These are phyloP conservation scores for Acanthoscelides obtectus DNA, from an alignment of 2,888 invertebrate genomes.

Conservation along the genomic window DNA sequence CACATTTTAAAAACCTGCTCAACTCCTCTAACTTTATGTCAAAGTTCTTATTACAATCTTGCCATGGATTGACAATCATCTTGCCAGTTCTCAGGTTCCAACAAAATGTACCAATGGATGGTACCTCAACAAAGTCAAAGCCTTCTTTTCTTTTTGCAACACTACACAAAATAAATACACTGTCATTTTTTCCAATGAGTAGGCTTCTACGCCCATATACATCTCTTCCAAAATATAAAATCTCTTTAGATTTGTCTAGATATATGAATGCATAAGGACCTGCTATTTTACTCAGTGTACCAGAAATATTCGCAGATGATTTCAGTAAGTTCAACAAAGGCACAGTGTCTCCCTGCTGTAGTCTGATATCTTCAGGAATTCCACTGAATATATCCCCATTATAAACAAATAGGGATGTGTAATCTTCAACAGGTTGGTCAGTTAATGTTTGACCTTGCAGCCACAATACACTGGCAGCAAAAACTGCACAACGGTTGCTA, in stretches of 20 bases:
- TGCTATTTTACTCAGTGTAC: conserved; percentile 48
- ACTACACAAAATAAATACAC: conserved; percentile 51
- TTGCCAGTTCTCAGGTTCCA: conserved; percentile 45
- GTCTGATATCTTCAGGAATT: conserved; percentile 41
- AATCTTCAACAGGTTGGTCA: conserved; percentile 63
- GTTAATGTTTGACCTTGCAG: conserved; percentile 67
- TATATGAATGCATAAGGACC: conserved; percentile 86
- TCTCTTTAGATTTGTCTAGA: conserved; percentile 55
- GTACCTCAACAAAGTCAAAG: conserved; percentile 53
- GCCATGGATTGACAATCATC: conserved; percentile 48
- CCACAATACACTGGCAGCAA: conserved; percentile 68
- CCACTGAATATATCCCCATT: conserved; percentile 83
- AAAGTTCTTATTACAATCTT: conserved; percentile 38
- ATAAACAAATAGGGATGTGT: conserved; percentile 67
- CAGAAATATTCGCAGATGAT: conserved; percentile 32
- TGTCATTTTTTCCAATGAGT: conserved; percentile 53
- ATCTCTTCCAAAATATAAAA: conserved; percentile 81
- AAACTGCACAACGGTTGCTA: conserved; percentile 29
- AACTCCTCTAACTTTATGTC: conserved; percentile 39
- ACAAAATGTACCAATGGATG: conserved; percentile 58
- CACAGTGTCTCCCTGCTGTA: conserved; percentile 51
- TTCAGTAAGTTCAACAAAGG: conserved; percentile 48
- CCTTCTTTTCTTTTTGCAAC: conserved; percentile 56
- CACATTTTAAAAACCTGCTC: conserved; percentile 35
- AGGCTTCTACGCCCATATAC: conserved; percentile 81